Percentiles rank a stretch among this genome's conserved stretches.
Evolutionary conservation across 2,113 vertebrate species (phyloP).

Genomic region (Podiceps cristatus): DNA sequence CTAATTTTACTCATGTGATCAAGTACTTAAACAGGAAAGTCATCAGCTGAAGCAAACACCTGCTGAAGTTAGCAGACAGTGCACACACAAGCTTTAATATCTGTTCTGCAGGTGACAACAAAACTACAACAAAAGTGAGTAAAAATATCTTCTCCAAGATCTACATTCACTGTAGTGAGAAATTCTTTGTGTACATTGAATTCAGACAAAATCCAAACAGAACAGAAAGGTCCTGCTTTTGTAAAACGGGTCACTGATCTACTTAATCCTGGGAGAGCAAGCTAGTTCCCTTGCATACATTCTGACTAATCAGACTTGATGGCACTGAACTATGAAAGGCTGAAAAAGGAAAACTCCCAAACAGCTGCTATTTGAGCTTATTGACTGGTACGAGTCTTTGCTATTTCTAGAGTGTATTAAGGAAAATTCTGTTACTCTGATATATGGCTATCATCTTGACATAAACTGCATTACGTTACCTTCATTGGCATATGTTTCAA

Average conservation of each 20-base stretch:
- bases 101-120: neutral
- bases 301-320: neutral
- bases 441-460: neutral
- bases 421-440: neutral
- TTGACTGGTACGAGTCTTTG: neutral
- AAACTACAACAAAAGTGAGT: neutral
- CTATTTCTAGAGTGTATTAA: neutral
- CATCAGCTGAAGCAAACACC: neutral
- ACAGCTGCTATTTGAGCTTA: neutral
- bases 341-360: neutral
- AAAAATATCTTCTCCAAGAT: neutral
- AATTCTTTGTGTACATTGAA: neutral
- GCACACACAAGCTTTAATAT: neutral
- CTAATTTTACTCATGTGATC: neutral
- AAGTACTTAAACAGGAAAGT: neutral
- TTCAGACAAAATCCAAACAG: neutral
- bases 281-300: neutral
- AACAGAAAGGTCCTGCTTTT: neutral
- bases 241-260: neutral
- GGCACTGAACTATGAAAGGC: neutral
- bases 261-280: neutral
- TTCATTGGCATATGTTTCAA: fast-evolving
- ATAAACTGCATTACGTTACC: neutral
- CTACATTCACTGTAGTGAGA: neutral
- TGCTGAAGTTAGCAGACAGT: neutral